These are phyloP conservation scores for Antheraea pernyi DNA, from an alignment of 1,140 invertebrate species.

Conservation along the genomic window DNA sequence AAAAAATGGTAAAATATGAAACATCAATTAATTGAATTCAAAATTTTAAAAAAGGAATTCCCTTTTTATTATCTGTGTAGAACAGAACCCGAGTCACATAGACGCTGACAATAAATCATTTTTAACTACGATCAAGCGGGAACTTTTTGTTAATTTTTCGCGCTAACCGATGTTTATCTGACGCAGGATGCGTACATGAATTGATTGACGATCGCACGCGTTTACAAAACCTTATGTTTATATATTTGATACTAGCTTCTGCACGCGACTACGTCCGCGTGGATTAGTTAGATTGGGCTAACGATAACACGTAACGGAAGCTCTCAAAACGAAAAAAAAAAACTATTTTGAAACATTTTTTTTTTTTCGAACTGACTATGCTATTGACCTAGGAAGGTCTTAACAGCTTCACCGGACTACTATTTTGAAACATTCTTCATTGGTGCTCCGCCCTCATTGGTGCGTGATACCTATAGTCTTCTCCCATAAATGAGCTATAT, in stretches of 20 bases:
- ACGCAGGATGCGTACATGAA: constrained; percentile 2
- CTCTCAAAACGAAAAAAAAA: no score
- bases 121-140: constrained; percentile 1
- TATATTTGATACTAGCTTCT: not conserved
- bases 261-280: no score
- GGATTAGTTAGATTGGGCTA: no score
- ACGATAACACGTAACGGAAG: no score
- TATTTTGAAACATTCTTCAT: no score
- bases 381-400: no score
- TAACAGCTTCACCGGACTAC: no score
- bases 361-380: no score
- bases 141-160: constrained; percentile 10
- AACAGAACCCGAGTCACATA: not conserved
- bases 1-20: not conserved
- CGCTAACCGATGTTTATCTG: constrained; percentile 11
- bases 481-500: no score
- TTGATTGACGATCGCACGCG: not conserved
- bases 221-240: not conserved
- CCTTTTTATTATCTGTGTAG: not conserved
- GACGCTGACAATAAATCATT: not conserved
- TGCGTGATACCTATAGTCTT: no score
- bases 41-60: not conserved
- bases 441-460: no score
- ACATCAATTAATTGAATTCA: not conserved
- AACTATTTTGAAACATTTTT: no score